Evolutionary conservation across 2,888 invertebrate species (phyloP).

Genomic region (Drosophila pseudotakahashii): DNA sequence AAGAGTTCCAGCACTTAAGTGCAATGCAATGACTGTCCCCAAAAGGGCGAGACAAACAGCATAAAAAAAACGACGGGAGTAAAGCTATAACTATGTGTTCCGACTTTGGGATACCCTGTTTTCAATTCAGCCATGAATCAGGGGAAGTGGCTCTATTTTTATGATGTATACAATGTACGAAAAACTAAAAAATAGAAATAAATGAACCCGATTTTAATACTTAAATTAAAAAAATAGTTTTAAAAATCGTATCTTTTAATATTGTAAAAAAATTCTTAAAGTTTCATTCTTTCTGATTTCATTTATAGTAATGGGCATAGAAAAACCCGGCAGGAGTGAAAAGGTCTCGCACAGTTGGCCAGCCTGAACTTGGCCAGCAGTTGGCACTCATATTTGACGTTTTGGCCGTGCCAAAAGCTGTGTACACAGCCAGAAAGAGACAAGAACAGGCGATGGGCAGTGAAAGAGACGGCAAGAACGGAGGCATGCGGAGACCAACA

Average conservation of each 20-base stretch:
- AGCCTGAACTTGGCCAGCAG: constrained; percentile 28
- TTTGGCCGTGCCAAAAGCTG: constrained; percentile 52
- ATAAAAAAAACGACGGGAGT: neutral
- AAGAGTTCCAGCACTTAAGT: constrained; percentile 67
- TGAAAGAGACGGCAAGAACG: neutral
- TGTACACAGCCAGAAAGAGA: constrained; percentile 22
- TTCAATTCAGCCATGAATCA: too few relatives aligned
- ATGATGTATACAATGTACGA: too few relatives aligned
- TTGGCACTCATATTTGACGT: constrained; percentile 62
- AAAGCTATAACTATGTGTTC: neutral
- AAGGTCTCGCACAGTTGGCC: neutral
- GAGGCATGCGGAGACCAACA: constrained; percentile 1
- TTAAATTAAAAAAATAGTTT: too few relatives aligned
- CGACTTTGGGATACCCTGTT: neutral
- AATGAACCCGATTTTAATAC: too few relatives aligned
- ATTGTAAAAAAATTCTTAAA: too few relatives aligned
- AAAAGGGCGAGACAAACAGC: constrained; percentile 26
- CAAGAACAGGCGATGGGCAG: neutral
- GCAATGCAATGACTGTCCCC: constrained; percentile 55
- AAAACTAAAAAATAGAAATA: too few relatives aligned
- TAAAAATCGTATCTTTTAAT: too few relatives aligned
- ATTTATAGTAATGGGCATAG: neutral
- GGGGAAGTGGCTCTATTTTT: too few relatives aligned
- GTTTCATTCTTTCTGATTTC: too few relatives aligned
- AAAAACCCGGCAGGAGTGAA: constrained; percentile 1